Conservation (phyloP, 2,797 vertebrate species). For the Merluccius polli region DNA sequence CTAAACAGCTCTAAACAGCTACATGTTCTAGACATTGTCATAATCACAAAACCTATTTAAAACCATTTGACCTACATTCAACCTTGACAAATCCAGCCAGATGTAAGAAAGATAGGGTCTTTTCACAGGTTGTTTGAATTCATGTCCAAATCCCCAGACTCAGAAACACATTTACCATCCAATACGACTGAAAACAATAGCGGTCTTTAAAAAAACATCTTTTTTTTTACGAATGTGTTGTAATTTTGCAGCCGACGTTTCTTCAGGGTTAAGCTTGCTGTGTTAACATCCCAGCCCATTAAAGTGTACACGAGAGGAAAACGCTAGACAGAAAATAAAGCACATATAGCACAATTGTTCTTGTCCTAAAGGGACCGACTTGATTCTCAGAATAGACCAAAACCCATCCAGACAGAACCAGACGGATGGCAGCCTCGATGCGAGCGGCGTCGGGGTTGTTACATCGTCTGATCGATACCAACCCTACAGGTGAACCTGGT, state of each 20-base stretch:
- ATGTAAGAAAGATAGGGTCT: not conserved
- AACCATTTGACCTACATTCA: not conserved
- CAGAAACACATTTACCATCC: not conserved
- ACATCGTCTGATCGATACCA: not conserved
- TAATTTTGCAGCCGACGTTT: not conserved
- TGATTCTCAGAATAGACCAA: not conserved
- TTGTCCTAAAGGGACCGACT: not conserved
- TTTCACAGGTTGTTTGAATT: not conserved
- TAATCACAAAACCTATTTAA: not conserved
- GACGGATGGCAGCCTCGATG: not conserved
- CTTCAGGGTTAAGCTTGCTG: not conserved
- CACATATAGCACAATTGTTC: not conserved
- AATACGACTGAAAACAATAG: too few relatives aligned
- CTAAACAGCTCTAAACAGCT: not conserved
- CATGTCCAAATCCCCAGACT: not conserved
- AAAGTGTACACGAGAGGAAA: not conserved
- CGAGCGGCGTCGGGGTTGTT: not conserved
- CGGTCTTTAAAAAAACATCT: too few relatives aligned
- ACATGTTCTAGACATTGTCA: not conserved
- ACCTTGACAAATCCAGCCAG: not conserved
- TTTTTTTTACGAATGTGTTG: too few relatives aligned
- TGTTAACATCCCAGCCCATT: not conserved
- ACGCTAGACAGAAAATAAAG: not conserved
- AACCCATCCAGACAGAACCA: not conserved
- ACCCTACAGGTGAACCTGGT: slow-evolving; percentile 79